Conservation (phyloP, 1,140 invertebrate genomes). For the Aphaenogaster ashmeadi region DNA sequence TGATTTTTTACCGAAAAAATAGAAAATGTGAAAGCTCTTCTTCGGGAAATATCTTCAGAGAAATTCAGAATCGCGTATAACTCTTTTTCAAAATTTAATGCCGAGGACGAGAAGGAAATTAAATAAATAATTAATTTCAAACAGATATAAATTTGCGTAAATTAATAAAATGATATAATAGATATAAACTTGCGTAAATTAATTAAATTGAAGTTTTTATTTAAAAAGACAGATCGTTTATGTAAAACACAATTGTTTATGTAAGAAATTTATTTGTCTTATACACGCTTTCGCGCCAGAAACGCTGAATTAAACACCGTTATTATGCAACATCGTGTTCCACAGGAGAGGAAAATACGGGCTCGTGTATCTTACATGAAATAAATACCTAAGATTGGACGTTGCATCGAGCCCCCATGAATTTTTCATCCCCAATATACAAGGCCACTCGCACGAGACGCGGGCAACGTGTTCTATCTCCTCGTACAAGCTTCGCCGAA, state of each 20-base stretch:
- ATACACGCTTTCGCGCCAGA: neutral
- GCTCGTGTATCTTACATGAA: conserved; percentile 49
- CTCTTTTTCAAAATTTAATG: neutral
- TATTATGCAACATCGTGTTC: conserved; percentile 28
- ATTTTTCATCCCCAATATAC: conserved; percentile 61
- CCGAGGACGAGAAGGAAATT: neutral
- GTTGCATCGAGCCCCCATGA: conserved; percentile 43
- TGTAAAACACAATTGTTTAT: conserved; percentile 9
- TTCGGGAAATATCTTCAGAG: neutral
- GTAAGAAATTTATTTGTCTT: conserved; percentile 1
- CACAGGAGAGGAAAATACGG: conserved; percentile 19
- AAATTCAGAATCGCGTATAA: neutral
- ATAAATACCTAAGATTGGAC: conserved; percentile 57
- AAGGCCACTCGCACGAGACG: conserved; percentile 43
- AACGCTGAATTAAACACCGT: conserved; percentile 15
- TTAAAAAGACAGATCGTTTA: neutral
- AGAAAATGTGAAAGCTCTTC: neutral
- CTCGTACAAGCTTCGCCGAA: conserved; percentile 9
- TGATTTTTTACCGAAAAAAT: neutral
- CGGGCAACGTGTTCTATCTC: conserved; percentile 47
- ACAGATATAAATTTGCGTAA: neutral
- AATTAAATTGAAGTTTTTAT: neutral
- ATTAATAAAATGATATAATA: neutral
- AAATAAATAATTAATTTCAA: neutral
- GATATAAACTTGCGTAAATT: neutral